Evolutionary conservation across 2,113 vertebrate genomes (phyloP), one percentile per base, ranked within the genome.

Genomic region (Amphilophus citrinellus): DNA sequence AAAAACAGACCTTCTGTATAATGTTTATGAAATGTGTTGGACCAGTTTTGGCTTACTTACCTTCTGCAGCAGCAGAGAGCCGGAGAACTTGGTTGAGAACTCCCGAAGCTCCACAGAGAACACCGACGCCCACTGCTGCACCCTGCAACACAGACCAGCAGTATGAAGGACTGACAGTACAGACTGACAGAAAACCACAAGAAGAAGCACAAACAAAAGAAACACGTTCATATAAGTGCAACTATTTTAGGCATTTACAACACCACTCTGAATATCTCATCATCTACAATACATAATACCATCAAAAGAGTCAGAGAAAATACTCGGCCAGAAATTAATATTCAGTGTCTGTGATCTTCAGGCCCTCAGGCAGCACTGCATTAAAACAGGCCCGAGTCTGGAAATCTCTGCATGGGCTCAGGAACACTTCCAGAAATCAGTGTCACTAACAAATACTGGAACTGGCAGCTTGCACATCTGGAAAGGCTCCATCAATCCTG

Each of bases 21-120:
- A 3, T 50, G 15, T 17, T 30, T 50, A 30, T 71, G 10, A 30
- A 71, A 32, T 13, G 11, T 6, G 0, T 17, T 53, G 0, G 35
- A 35, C 35, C 35, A 35, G 6, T 35, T 35, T 7, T 35, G 6
- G 6, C 6, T 35, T 35, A 35, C 35, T 35, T 95, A 99, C 98
- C 97, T 99, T 99, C 93, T 99, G 98, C 85, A 99, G 84, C 66
- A 99, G 90, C 47, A 96, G 95, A 57, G 97, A 97, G 62, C 98
- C 98, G 0, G 98, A 99, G 68, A 98, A 97, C 88, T 97, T 98
- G 42, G 94, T 94, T 65, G 96, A 90, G 0, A 96, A 20, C 18
- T 95, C 93, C 68, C 95, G 96, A 5, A 99, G 91, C 78, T 98
- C 94, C 76, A 62, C 86, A 61, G 97, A 96, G 14, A 99, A 95